Base-by-base conservation (phyloP, 2,888 invertebrate genomes). In the Drosophila gaucha region DNA sequence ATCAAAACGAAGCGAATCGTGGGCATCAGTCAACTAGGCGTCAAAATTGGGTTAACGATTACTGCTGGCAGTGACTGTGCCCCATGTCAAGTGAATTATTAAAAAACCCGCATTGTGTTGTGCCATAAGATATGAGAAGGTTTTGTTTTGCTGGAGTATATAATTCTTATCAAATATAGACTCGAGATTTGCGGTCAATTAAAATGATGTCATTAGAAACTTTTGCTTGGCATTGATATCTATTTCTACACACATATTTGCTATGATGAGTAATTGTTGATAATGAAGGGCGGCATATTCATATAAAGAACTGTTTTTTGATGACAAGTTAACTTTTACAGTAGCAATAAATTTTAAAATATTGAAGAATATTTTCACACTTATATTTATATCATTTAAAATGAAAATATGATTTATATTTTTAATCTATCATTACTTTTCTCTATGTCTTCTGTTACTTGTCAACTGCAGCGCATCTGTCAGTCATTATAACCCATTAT, bases 181-280 rank as follows among this genome's bases (percentile, higher is more conserved):
- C 36, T 22, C 3, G n/a, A 59, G 58, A 65, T 70, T 75, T 52
- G 24, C 24, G 38, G 46, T 47, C 38, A 33, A 69, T 71, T 39
- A 30, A 46, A 35, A 44, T 75, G 76, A 75, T 75, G 52, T 73
- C 72, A 72, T 62, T 28, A 36, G 22, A 8, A 16, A 51, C 14
- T 22, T 14, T 20, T 39, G 50, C 10, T n/a, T 31, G 5, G 16
- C 22, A n/a, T 28, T 18, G 14, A 24, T 31, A 20, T n/a, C 18
- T n/a, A 30, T n/a, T 16, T 30, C 5, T n/a, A 22, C n/a, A 22
- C 1, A 22, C 3, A 16, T 18, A 26, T 24, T 54, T 70, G 30
- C 35, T 16, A 22, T 18, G 28, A 52, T 70, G 68, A 62, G 63
- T 68, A 68, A 68, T 62, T 43, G 31, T 20, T 26, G 38, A 67